Conservation (phyloP, 1,140 invertebrate genomes). For the Cyclina sinensis region DNA sequence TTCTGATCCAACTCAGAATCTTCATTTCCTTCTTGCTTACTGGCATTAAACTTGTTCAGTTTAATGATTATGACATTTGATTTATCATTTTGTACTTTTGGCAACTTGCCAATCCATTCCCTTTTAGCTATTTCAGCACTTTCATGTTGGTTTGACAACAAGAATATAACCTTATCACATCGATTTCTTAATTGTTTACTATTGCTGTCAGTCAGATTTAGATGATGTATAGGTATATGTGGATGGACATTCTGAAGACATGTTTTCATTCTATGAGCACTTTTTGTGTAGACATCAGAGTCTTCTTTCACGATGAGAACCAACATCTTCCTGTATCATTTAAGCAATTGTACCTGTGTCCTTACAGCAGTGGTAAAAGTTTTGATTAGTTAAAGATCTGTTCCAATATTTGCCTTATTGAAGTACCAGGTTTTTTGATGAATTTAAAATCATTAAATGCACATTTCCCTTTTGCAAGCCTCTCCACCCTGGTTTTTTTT, state of each 20-base stretch:
- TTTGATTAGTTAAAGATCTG: too few relatives aligned
- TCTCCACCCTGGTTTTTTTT: too few relatives aligned
- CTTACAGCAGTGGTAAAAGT: too few relatives aligned
- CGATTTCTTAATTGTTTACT: background rate
- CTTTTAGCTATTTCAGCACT: background rate
- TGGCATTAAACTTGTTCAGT: background rate
- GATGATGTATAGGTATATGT: background rate
- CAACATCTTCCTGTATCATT: background rate
- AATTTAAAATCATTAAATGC: too few relatives aligned
- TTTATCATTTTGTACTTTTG: background rate
- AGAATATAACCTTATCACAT: slow-evolving; percentile 4
- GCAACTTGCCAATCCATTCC: slow-evolving; percentile 22
- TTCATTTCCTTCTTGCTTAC: background rate
- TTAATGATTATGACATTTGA: background rate
- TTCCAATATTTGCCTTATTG: too few relatives aligned
- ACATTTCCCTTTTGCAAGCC: too few relatives aligned
- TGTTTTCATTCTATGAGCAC: background rate
- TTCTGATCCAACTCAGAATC: background rate
- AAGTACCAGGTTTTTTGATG: too few relatives aligned
- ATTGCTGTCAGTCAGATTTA: background rate
- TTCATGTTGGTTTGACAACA: background rate
- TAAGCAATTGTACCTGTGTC: too few relatives aligned
- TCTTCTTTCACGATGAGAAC: slow-evolving; percentile 10
- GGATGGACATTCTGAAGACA: background rate
- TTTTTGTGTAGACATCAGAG: background rate